These are phyloP conservation scores for Chinchilla lanigera DNA, from an alignment of 2,113 vertebrate genomes.

Conservation along the genomic window DNA sequence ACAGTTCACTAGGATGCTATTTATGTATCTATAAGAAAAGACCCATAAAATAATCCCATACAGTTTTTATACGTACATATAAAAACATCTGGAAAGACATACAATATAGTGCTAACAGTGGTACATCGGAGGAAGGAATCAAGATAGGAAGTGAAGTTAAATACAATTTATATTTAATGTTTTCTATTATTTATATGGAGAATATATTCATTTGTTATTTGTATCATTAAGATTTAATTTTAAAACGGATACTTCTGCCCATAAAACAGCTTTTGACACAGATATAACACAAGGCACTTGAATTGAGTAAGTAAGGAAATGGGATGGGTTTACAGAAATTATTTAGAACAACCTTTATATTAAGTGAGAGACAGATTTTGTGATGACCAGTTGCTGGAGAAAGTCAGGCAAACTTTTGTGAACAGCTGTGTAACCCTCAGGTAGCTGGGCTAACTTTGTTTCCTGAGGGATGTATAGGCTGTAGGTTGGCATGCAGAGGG, in stretches of 20 bases:
- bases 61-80: constrained; percentile 25
- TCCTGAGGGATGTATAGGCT: not conserved
- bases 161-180: constrained; percentile 8
- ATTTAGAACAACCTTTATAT: constrained; percentile 18
- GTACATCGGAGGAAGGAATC: constrained; percentile 19
- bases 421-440: not conserved
- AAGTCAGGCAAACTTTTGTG: not conserved
- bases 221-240: constrained; percentile 69
- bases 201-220: constrained; percentile 44
- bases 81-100: not conserved
- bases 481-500: not conserved
- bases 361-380: not conserved
- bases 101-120: not conserved
- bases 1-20: not conserved
- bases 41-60: not conserved
- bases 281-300: not conserved
- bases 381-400: not conserved
- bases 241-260: constrained; percentile 32
- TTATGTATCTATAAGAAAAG: not conserved
- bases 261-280: constrained; percentile 34
- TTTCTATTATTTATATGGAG: constrained; percentile 40
- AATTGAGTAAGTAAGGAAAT: constrained; percentile 56
- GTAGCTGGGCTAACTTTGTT: not conserved
- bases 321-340: constrained; percentile 31
- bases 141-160: not conserved